Percentiles rank a stretch among this genome's conserved stretches.
These are phyloP conservation scores for Monarcha castaneiventris DNA, from an alignment of 2,113 vertebrate species.

Conservation along the genomic window DNA sequence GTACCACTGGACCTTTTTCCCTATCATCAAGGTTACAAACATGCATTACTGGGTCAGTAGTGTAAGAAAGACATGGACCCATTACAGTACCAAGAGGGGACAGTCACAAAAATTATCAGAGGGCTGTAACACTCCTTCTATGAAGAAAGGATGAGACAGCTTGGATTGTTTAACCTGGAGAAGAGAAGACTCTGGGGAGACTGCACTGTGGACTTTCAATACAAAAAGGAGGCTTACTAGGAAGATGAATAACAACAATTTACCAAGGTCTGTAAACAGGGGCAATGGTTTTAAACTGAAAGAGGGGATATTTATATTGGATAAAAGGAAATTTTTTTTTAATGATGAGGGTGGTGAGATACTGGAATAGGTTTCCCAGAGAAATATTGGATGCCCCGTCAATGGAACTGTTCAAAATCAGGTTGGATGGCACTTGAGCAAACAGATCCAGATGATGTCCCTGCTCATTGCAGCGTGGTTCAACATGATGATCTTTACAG, in stretches of 20 bases:
- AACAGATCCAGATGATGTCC: background rate
- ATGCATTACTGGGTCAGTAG: background rate
- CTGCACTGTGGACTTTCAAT: accelerated
- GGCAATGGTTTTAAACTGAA: background rate
- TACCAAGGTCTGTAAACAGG: background rate
- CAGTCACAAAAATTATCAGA: background rate
- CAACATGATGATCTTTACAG: background rate
- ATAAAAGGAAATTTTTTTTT: background rate
- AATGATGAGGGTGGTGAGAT: background rate
- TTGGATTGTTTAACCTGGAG: background rate
- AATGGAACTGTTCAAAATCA: background rate
- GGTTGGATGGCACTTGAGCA: background rate
- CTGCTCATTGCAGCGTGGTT: background rate
- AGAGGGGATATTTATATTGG: background rate
- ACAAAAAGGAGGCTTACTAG: background rate
- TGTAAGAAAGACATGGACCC: background rate
- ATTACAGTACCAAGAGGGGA: background rate
- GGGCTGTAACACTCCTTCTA: background rate
- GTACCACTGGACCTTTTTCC: background rate
- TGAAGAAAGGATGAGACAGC: background rate
- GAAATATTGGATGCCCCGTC: background rate
- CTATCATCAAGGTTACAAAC: background rate
- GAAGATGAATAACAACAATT: background rate
- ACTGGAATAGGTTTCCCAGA: background rate
- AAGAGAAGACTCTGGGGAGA: background rate